Percentiles rank a stretch among this genome's conserved stretches.
Conservation (phyloP, 2,113 vertebrate genomes). For the Pseudopipra pipra region DNA sequence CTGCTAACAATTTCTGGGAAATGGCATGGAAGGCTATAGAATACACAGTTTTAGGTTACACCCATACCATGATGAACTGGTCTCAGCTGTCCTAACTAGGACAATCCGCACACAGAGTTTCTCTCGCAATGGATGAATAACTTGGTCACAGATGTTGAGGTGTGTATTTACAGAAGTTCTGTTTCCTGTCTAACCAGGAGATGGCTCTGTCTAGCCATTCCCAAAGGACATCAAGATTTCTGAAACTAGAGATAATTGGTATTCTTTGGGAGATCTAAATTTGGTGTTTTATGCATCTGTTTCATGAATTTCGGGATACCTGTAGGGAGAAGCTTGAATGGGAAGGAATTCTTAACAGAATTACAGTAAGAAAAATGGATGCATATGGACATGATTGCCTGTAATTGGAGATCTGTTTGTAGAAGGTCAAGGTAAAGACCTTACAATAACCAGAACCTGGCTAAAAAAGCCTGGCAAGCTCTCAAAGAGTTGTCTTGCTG, state of each 20-base stretch:
- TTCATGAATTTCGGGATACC: not conserved
- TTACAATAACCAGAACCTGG: not conserved
- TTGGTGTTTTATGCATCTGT: not conserved
- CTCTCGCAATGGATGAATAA: not conserved
- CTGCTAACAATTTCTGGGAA: no score
- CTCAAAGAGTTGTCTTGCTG: not conserved
- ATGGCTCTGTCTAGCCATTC: slow-evolving; percentile 54
- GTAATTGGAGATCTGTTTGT: not conserved
- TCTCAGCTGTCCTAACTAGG: no score
- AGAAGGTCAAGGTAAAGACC: not conserved
- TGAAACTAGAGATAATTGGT: not conserved
- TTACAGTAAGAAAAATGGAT: not conserved
- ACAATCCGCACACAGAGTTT: not conserved
- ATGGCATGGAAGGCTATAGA: no score
- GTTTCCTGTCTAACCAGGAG: slow-evolving; percentile 45
- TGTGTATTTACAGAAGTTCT: not conserved
- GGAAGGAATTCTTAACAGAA: not conserved
- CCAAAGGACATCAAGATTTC: not conserved
- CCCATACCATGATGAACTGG: no score
- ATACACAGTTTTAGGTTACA: no score
- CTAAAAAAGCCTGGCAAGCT: not conserved
- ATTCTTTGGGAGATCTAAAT: not conserved
- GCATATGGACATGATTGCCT: not conserved
- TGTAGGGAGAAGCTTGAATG: not conserved
- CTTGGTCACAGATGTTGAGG: not conserved